phyloP scores from a whole-genome alignment of 2,113 vertebrate genomes.

The Syngnathus typhle region DNA sequence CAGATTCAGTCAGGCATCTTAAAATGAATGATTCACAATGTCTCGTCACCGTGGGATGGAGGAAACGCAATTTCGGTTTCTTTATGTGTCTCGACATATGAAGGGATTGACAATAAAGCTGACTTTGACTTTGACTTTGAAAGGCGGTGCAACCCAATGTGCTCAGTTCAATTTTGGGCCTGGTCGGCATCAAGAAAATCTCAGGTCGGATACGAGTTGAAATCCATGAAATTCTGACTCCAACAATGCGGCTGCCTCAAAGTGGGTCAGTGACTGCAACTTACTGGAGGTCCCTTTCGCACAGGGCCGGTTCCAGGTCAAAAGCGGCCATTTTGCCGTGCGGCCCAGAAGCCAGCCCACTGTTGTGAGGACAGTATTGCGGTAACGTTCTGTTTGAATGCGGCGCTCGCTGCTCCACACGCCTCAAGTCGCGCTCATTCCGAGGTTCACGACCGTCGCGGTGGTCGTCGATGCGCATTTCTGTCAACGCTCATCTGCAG shows the following conservation, averaged over 20 bases:
- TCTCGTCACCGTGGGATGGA: no score
- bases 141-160: not conserved
- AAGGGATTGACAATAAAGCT: no score
- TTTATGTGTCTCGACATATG: no score
- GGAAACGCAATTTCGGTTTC: no score
- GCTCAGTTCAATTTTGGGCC: not conserved
- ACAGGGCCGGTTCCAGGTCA: not conserved
- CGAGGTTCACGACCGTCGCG: no score
- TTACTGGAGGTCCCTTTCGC: not conserved
- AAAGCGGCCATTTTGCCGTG: no score
- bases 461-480: no score
- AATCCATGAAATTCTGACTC: not conserved
- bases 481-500: not conserved
- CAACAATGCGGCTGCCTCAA: not conserved
- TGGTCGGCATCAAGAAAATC: not conserved
- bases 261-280: not conserved
- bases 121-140: no score
- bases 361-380: not conserved
- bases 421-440: no score
- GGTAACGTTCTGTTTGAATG: not conserved
- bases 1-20: not conserved
- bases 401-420: not conserved
- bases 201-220: not conserved
- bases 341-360: not conserved
- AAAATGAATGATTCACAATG: not conserved